These are phyloP conservation scores for Amphipoea lucens DNA, from an alignment of 2,888 invertebrate species.

Conservation along the genomic window DNA sequence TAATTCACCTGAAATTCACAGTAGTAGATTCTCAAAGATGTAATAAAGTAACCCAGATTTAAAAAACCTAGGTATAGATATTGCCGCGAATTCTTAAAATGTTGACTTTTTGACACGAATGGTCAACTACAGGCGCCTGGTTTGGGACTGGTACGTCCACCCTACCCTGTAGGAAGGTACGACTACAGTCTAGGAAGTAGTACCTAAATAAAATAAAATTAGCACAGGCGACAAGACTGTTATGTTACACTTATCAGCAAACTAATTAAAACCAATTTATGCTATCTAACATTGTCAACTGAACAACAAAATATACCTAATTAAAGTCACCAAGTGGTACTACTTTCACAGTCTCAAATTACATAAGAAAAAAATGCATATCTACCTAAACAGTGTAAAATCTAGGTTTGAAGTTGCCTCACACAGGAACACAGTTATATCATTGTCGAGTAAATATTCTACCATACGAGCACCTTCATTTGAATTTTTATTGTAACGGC, in stretches of 20 bases:
- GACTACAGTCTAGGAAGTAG: neutral
- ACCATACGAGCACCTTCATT: conserved; percentile 78
- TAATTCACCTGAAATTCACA: no score
- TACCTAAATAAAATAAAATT: neutral
- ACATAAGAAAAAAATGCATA: conserved; percentile 20
- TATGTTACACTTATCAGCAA: neutral
- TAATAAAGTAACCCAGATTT: no score
- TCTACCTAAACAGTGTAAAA: conserved; percentile 81
- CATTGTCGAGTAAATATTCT: conserved; percentile 84
- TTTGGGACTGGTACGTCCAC: no score
- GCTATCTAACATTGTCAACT: neutral
- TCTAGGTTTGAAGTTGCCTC: conserved; percentile 87
- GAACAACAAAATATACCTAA: neutral
- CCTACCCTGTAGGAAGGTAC: neutral
- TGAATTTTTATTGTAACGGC: conserved; percentile 77
- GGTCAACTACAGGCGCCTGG: no score
- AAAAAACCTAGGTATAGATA: no score
- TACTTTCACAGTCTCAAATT: conserved; percentile 18
- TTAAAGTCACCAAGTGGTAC: conserved; percentile 1
- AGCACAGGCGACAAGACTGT: neutral
- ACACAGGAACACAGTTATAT: conserved; percentile 85
- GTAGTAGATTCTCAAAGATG: no score
- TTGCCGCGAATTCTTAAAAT: no score
- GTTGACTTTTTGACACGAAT: no score
- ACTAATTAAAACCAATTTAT: conserved; percentile 8